These are phyloP conservation scores for Nesoenas mayeri DNA, from an alignment of 2,113 vertebrate genomes.

Conservation along the genomic window DNA sequence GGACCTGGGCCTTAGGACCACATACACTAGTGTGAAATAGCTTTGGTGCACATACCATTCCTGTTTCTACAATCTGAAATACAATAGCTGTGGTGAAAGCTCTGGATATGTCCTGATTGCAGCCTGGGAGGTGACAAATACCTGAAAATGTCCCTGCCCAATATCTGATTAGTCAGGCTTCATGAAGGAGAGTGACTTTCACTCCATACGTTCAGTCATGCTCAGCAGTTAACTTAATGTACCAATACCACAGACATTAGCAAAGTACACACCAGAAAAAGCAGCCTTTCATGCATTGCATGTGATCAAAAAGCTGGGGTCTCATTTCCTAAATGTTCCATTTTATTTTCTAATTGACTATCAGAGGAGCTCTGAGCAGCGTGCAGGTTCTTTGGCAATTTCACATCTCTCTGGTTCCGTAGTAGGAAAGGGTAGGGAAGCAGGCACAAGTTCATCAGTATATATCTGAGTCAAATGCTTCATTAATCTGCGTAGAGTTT, in stretches of 20 bases:
- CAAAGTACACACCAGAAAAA: constrained; percentile 30
- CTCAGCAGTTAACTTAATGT: constrained; percentile 8
- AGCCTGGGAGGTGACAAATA: not conserved
- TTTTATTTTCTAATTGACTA: constrained; percentile 44
- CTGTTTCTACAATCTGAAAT: not conserved
- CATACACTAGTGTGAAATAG: not conserved
- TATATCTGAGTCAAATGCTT: constrained; percentile 21
- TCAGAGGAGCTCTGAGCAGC: not conserved
- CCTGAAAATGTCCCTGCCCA: not conserved
- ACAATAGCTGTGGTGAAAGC: not conserved
- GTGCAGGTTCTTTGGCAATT: not conserved
- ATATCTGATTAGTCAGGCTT: not conserved
- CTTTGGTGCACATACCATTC: not conserved
- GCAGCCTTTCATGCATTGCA: not conserved
- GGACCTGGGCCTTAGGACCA: not conserved
- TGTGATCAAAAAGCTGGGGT: not conserved
- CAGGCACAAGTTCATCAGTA: not conserved
- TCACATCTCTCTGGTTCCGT: not conserved
- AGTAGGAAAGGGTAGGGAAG: constrained; percentile 31
- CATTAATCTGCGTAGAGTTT: constrained; percentile 23
- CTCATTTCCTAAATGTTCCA: constrained; percentile 40
- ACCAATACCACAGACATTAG: not conserved
- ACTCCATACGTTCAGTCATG: not conserved
- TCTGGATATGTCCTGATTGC: not conserved
- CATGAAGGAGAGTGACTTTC: not conserved